These are phyloP conservation scores for Diphyllodes magnificus DNA, from an alignment of 2,113 vertebrate species.

Conservation along the genomic window DNA sequence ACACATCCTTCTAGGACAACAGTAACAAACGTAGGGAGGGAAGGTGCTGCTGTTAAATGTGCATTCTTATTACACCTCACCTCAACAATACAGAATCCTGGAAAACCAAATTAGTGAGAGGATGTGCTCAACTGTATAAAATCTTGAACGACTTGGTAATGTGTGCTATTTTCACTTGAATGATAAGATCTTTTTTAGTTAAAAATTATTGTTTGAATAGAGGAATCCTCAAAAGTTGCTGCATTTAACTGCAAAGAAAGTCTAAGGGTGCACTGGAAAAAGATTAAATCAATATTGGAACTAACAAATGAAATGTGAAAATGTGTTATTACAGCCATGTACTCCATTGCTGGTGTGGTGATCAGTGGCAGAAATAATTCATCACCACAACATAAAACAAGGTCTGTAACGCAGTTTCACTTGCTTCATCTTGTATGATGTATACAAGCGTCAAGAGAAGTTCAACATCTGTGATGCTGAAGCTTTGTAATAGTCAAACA, in stretches of 20 bases:
- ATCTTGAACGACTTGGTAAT: too few relatives aligned
- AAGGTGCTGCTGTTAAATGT: neutral
- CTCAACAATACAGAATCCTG: too few relatives aligned
- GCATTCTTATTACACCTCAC: too few relatives aligned
- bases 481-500: conserved; percentile 21
- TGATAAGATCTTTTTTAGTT: neutral
- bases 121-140: too few relatives aligned
- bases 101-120: too few relatives aligned
- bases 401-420: neutral
- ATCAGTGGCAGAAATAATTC: neutral
- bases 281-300: neutral
- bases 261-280: neutral
- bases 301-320: neutral
- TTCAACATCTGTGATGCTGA: neutral
- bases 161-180: neutral
- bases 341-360: neutral
- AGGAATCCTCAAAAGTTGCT: neutral
- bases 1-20: neutral
- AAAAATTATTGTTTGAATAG: neutral
- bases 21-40: neutral
- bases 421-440: neutral
- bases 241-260: neutral
- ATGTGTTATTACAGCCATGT: neutral
- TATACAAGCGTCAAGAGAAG: neutral
- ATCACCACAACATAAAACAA: neutral